Percentiles rank a stretch among this genome's conserved stretches.
Evolutionary conservation across 2,888 invertebrate genomes (phyloP).

Genomic region (Autographa pulchrina): DNA sequence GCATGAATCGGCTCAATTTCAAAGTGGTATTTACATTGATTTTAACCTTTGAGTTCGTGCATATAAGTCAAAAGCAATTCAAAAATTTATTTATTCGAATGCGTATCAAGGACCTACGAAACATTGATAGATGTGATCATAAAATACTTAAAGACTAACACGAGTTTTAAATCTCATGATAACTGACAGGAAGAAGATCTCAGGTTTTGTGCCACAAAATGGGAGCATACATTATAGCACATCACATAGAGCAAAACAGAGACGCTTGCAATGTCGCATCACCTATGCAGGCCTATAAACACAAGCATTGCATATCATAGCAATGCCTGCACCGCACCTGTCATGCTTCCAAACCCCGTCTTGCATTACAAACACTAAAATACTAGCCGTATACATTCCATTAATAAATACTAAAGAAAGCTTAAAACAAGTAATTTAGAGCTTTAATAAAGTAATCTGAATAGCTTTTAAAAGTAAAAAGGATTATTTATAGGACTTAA

Average conservation of each 20-base stretch:
- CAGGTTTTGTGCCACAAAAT: background rate
- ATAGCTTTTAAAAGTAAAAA: background rate
- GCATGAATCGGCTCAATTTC: slow-evolving; percentile 2
- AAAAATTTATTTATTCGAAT: background rate
- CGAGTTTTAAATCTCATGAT: background rate
- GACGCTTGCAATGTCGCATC: slow-evolving; percentile 1
- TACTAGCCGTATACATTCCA: background rate
- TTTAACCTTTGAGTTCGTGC: slow-evolving; percentile 3
- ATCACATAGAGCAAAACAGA: background rate
- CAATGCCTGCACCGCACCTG: background rate
- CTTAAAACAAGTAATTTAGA: no score
- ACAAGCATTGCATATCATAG: background rate
- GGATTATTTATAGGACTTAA: slow-evolving; percentile 21
- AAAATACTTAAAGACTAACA: background rate
- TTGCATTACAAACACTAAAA: background rate
- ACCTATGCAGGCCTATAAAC: background rate
- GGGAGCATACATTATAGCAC: background rate
- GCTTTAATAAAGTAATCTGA: background rate
- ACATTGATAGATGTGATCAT: no score
- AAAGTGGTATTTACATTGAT: slow-evolving; percentile 4
- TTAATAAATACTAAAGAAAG: background rate
- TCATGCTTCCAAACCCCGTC: background rate
- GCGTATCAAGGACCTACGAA: no score
- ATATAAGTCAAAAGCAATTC: background rate
- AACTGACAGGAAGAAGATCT: background rate